Evolutionary conservation across 2,888 invertebrate species (phyloP).

Genomic region (Urechis unicinctus): DNA sequence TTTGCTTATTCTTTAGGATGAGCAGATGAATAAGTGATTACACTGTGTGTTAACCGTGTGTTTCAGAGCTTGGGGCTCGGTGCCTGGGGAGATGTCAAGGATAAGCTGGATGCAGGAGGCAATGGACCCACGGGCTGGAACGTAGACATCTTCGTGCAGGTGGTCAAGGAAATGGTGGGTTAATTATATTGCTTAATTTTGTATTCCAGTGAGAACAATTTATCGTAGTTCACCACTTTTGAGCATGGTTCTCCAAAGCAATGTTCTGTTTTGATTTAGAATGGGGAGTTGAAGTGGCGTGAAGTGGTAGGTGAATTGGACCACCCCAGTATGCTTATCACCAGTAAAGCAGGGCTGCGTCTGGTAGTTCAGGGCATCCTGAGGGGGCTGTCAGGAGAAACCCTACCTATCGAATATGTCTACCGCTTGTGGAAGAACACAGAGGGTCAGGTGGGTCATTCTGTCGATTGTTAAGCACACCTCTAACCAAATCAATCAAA

Average conservation of each 20-base stretch:
- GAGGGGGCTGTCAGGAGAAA: slow-evolving; percentile 55
- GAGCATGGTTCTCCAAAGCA: not conserved
- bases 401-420: slow-evolving; percentile 66
- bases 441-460: slow-evolving; percentile 68
- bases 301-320: slow-evolving; percentile 88
- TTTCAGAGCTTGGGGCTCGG: not conserved
- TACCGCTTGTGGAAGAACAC: slow-evolving; percentile 89
- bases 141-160: slow-evolving; percentile 84
- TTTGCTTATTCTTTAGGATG: no score
- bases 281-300: slow-evolving; percentile 70
- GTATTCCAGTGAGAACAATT: no score
- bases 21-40: no score
- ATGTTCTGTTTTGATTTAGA: slow-evolving; percentile 29
- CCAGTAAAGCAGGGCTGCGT: slow-evolving; percentile 70
- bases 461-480: no score
- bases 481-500: no score
- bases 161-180: slow-evolving; percentile 77
- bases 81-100: slow-evolving; percentile 39
- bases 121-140: slow-evolving; percentile 70
- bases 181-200: no score
- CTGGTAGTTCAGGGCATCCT: slow-evolving; percentile 77
- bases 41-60: no score
- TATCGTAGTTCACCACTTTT: not conserved
- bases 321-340: slow-evolving; percentile 69
- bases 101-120: slow-evolving; percentile 38